Evolutionary conservation across 2,888 invertebrate species (phyloP).

Genomic region (Aleiodes testaceus): DNA sequence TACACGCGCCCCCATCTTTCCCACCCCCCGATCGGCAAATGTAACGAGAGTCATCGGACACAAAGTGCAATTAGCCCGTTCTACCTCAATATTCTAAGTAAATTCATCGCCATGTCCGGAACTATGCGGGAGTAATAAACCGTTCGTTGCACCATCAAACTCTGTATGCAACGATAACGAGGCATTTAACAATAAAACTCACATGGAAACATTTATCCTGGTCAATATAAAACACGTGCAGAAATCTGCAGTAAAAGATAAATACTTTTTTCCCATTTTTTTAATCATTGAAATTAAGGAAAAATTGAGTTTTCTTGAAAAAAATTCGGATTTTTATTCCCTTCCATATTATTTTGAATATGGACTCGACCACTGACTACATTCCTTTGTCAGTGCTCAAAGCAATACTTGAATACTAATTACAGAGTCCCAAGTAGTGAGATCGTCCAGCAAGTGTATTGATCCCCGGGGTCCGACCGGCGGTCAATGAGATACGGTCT

Average conservation of each 20-base stretch:
- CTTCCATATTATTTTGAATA: conserved; percentile 14
- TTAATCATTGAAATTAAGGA: too few species aligned
- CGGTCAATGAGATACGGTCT: conserved; percentile 72
- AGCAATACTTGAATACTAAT: conserved; percentile 23
- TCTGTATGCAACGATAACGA: conserved; percentile 12
- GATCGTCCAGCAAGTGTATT: conserved; percentile 56
- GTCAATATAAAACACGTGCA: too few species aligned
- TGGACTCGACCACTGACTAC: conserved; percentile 35
- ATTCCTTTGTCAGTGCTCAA: conserved; percentile 9
- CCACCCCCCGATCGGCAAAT: not conserved
- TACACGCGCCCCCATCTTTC: not conserved
- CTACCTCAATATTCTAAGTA: conserved; percentile 31
- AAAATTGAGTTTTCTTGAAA: not conserved
- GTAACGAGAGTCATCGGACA: not conserved
- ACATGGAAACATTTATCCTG: too few species aligned
- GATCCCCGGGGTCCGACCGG: conserved; percentile 66
- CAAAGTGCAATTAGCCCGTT: conserved; percentile 30
- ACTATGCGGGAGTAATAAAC: conserved; percentile 29
- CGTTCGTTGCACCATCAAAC: conserved; percentile 36
- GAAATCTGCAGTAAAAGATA: too few species aligned
- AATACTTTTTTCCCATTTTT: too few species aligned
- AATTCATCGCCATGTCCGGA: conserved; percentile 29
- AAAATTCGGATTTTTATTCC: not conserved
- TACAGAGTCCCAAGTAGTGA: conserved; percentile 32
- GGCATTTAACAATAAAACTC: conserved; percentile 12